These are phyloP conservation scores for Crocallis elinguaria DNA, from an alignment of 2,888 invertebrate species.

Conservation along the genomic window DNA sequence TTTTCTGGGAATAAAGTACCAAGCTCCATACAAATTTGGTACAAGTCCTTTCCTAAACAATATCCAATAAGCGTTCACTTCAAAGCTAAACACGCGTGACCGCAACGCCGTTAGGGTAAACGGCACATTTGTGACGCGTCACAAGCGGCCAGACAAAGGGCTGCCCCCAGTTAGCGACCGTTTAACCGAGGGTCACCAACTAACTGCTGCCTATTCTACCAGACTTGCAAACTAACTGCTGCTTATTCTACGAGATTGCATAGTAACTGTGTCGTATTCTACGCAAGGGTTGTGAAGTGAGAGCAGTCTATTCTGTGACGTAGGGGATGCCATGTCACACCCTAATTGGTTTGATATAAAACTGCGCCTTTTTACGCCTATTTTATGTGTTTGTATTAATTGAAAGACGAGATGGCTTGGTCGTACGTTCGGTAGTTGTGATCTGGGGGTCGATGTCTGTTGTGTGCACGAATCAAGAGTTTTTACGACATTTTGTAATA, in stretches of 20 bases:
- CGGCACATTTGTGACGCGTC: constrained; percentile 40
- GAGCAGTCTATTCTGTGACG: constrained; percentile 1
- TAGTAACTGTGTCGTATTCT: constrained; percentile 5
- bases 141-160: constrained; percentile 28
- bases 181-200: constrained; percentile 25
- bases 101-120: constrained; percentile 45
- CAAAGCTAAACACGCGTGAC: constrained; percentile 30
- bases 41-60: no score
- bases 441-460: constrained; percentile 6
- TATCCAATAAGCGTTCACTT: constrained; percentile 16
- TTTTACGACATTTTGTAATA: background rate
- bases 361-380: constrained; percentile 67
- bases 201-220: constrained; percentile 8
- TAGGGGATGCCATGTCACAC: constrained; percentile 55
- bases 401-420: constrained; percentile 54
- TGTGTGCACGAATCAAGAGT: background rate
- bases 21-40: no score
- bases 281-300: background rate
- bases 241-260: background rate
- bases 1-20: no score
- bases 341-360: constrained; percentile 76
- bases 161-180: constrained; percentile 24
- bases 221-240: background rate
- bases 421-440: constrained; percentile 45
- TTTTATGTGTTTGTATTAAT: constrained; percentile 67